These are phyloP conservation scores for Pterobdella sp. DNA, from an alignment of 2,888 invertebrate species.

Conservation along the genomic window DNA sequence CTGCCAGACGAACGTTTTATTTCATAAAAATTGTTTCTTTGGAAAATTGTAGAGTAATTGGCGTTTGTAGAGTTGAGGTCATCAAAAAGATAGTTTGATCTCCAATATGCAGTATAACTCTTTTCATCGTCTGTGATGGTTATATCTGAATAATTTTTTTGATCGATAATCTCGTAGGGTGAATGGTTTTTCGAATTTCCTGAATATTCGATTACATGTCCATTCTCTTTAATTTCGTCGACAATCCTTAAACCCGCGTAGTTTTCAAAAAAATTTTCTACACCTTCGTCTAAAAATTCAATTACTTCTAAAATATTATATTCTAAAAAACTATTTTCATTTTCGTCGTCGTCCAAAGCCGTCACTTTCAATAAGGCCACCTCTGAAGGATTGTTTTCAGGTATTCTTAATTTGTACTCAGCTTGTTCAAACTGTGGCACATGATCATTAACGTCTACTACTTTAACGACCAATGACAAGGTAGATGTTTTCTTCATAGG, in stretches of 20 bases:
- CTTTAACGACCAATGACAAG: constrained; percentile 20
- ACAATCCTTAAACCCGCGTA: neutral
- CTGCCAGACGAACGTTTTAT: too few relatives aligned
- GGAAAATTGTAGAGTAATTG: too few relatives aligned
- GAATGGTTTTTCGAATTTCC: too few relatives aligned
- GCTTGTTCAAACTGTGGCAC: constrained; percentile 27
- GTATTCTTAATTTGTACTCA: constrained; percentile 22
- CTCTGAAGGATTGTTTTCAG: constrained; percentile 28
- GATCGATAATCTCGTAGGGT: too few relatives aligned
- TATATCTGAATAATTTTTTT: too few relatives aligned
- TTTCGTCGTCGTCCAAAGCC: constrained; percentile 28
- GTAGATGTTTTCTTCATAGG: constrained; percentile 13
- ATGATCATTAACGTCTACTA: constrained; percentile 32
- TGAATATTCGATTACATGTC: too few relatives aligned
- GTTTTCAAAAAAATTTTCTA: neutral
- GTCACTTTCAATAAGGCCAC: constrained; percentile 19
- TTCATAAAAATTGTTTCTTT: too few relatives aligned
- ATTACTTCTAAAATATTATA: constrained; percentile 22
- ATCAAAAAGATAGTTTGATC: too few relatives aligned
- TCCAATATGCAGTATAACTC: too few relatives aligned
- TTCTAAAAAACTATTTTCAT: constrained; percentile 23
- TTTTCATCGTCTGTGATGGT: too few relatives aligned
- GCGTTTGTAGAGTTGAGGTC: too few relatives aligned
- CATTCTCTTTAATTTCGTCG: neutral
- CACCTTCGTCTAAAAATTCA: neutral